Evolutionary conservation across 2,797 vertebrate genomes (phyloP).

Genomic region (Ambastaia sidthimunki): DNA sequence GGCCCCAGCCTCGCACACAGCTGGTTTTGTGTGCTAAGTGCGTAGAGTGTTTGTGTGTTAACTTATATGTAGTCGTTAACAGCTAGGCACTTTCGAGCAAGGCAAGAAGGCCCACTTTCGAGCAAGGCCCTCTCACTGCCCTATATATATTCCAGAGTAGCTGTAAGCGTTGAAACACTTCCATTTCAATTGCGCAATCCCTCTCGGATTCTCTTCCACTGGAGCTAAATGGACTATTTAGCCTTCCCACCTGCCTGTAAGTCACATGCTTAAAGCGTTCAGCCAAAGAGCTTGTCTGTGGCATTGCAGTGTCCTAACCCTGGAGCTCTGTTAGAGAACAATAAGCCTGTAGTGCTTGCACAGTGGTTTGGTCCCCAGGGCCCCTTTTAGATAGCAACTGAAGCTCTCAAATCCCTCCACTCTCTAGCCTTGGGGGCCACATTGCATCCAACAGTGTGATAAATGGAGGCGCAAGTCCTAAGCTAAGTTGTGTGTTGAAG

Average conservation of each 20-base stretch:
- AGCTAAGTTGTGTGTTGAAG: not conserved
- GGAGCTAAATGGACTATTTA: constrained; percentile 25
- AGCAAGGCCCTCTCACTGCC: not conserved
- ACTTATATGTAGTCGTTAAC: not conserved
- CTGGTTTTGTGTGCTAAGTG: constrained; percentile 1
- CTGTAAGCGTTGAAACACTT: not conserved
- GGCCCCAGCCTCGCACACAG: not conserved
- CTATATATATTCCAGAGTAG: constrained; percentile 7
- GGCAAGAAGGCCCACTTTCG: not conserved
- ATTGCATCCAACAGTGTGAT: not conserved
- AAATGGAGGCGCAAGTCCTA: not conserved
- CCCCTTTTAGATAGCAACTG: constrained; percentile 52
- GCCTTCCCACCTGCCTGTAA: constrained; percentile 16
- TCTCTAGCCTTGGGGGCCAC: constrained; percentile 31
- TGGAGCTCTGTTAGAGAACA: constrained; percentile 45
- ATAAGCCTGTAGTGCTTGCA: constrained; percentile 28
- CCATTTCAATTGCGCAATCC: constrained; percentile 6
- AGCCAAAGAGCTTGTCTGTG: constrained; percentile 21
- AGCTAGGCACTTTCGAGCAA: not conserved
- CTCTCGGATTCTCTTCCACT: not conserved
- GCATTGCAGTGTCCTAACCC: constrained; percentile 18
- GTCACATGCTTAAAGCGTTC: constrained; percentile 12
- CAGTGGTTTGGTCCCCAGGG: constrained; percentile 46
- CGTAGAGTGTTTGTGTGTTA: not conserved
- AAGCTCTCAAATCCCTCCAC: constrained; percentile 50